phyloP scores from a whole-genome alignment of 2,113 vertebrate genomes.

The Trichechus manatus region DNA sequence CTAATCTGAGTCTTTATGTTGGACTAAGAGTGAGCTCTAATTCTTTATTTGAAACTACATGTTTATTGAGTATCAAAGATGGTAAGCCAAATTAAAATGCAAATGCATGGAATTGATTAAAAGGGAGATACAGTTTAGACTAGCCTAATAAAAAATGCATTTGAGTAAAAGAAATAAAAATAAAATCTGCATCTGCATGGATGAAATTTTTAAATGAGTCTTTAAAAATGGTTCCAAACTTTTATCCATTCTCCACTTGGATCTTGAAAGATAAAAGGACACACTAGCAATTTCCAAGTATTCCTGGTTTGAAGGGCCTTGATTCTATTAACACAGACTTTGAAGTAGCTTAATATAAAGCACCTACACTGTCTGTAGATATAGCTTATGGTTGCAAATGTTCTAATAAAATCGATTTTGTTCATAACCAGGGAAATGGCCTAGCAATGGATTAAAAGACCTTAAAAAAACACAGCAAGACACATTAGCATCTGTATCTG shows the following conservation, averaged over 20 bases:
- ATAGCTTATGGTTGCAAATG: neutral
- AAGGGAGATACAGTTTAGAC: conserved; percentile 32
- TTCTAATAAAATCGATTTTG: conserved; percentile 66
- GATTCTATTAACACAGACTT: conserved; percentile 69
- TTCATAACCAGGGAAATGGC: conserved; percentile 49
- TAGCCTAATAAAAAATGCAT: conserved; percentile 54
- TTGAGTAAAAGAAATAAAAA: conserved; percentile 64
- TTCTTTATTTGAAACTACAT: neutral
- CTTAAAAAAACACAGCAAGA: conserved; percentile 51
- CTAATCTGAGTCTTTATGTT: neutral
- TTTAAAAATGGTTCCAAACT: conserved; percentile 72
- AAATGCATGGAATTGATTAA: conserved; percentile 14
- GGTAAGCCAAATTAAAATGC: conserved; percentile 39
- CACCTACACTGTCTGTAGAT: neutral
- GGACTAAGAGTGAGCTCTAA: neutral
- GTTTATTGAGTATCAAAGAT: conserved; percentile 45
- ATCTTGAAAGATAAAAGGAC: conserved; percentile 67
- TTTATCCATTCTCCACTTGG: conserved; percentile 45
- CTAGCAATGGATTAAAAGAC: neutral
- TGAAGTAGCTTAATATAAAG: conserved; percentile 68
- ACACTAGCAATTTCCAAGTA: conserved; percentile 61
- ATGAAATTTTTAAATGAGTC: conserved; percentile 70
- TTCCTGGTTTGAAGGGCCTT: conserved; percentile 6
- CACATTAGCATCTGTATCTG: conserved; percentile 48
- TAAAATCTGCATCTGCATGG: conserved; percentile 41